phyloP scores from a whole-genome alignment of 2,113 vertebrate species.

The Uropsilus gracilis region DNA sequence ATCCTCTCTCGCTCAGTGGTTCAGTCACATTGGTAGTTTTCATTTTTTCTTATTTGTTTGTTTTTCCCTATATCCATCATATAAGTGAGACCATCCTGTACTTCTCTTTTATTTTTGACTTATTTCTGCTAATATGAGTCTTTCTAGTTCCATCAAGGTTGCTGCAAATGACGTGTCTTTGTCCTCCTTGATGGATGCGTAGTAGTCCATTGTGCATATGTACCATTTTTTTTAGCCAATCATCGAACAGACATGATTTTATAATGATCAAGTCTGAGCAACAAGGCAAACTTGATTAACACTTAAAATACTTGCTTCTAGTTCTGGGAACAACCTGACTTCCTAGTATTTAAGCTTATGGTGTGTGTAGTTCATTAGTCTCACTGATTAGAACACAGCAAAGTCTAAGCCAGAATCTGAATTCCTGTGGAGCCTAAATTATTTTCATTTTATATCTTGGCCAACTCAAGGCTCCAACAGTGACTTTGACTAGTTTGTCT shows the following conservation, averaged over 20 bases:
- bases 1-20: too few relatives aligned
- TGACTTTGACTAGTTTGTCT: background rate
- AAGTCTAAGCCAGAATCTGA: constrained; percentile 45
- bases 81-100: too few relatives aligned
- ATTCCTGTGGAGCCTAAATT: constrained; percentile 56
- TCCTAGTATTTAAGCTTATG: background rate
- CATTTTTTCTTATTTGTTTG: too few relatives aligned
- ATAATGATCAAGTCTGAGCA: background rate
- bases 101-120: too few relatives aligned
- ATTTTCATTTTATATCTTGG: background rate
- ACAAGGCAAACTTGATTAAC: constrained; percentile 7
- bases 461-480: background rate
- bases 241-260: background rate
- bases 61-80: too few relatives aligned
- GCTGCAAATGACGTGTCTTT: too few relatives aligned
- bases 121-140: too few relatives aligned
- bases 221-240: too few relatives aligned
- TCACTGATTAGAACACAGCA: constrained; percentile 48
- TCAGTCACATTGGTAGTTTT: too few relatives aligned
- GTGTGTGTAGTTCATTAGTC: constrained; percentile 46
- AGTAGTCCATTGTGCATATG: too few relatives aligned
- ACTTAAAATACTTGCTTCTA: background rate
- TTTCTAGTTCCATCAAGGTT: too few relatives aligned
- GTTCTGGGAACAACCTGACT: background rate
- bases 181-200: too few relatives aligned